Evolutionary conservation across 1,140 invertebrate genomes (phyloP), one percentile per base, ranked within the genome.

Genomic region (Anagrus nilaparvatae): DNA sequence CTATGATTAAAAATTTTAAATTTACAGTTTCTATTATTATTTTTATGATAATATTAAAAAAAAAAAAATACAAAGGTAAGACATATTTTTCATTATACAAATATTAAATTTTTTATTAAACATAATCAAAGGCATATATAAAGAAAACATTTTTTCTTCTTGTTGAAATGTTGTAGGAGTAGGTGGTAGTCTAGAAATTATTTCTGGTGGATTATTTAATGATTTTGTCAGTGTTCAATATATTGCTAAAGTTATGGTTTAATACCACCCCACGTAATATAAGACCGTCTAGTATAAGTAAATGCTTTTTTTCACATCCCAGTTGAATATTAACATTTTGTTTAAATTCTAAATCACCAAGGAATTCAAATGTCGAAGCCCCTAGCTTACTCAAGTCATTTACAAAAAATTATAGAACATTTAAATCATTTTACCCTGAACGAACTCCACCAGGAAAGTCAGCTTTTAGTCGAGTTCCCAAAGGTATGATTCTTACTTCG

Each of bases 331-430:
- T 82, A 41, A 85, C 84, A 77, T 95, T 94, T 62, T 95, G 88
- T 63, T 92, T 92, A 59, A 96, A 97, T 46, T 92, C 84, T 47
- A 96, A 70, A 25, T 81, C 81, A n/a, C 90, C 90, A 10, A 97
- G 67, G 48, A 81, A 86, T 64, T 95, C 88, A 70, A 97, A 97
- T 0, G 91, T 92, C 5, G 86, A 87, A 0, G 88, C 87, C 47
- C 87, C 89, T 24, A 88, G 87, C 69, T 91, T 94, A 48, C 84
- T 87, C 37, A 97, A 65, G 61, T 97, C 91, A 65, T 96, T 97
- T 0, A 96, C 91, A 70, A 94, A 97, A 65, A 97, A 89, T 62
- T 97, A 90, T 27, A n/a, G n/a, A n/a, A n/a, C n/a, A n/a, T n/a
- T n/a, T n/a, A n/a, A n/a, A n/a, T n/a, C n/a, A n/a, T n/a, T n/a